Percentiles rank a stretch among this genome's conserved stretches.
Evolutionary conservation across 2,797 vertebrate species (phyloP).

Genomic region (Sebastes alutus): DNA sequence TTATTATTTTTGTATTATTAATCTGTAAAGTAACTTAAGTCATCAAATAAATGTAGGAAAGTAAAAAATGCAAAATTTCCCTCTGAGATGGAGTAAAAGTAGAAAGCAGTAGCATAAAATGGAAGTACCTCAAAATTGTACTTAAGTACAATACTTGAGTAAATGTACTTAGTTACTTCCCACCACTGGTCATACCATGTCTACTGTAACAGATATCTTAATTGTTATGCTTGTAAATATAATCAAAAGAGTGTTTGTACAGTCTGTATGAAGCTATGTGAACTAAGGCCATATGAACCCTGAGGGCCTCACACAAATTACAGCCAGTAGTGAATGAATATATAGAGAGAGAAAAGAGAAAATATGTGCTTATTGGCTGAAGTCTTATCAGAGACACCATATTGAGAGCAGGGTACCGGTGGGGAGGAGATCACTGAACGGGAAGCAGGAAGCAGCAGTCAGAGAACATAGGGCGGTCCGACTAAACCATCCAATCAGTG

Average conservation of each 20-base stretch:
- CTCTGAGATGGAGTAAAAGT: no score
- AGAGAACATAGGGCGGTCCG: neutral
- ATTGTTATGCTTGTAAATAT: neutral
- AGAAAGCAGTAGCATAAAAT: no score
- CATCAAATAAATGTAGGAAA: no score
- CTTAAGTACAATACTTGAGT: no score
- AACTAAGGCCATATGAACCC: neutral
- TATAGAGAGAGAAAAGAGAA: neutral
- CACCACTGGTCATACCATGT: neutral
- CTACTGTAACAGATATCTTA: neutral
- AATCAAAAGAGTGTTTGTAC: neutral
- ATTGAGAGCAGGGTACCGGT: constrained; percentile 36
- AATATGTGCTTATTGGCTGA: neutral
- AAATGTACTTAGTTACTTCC: no score
- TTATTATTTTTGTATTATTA: no score
- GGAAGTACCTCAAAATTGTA: no score
- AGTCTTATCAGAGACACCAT: constrained; percentile 57
- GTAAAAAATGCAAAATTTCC: no score
- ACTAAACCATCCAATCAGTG: neutral
- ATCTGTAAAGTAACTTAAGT: no score
- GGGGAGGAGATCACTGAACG: constrained; percentile 11
- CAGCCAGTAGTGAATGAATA: neutral
- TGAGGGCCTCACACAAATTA: neutral
- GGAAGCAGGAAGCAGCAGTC: constrained; percentile 20
- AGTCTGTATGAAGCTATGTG: neutral